phyloP scores from a whole-genome alignment of 2,113 vertebrate species.

The Gymnobelideus leadbeateri region DNA sequence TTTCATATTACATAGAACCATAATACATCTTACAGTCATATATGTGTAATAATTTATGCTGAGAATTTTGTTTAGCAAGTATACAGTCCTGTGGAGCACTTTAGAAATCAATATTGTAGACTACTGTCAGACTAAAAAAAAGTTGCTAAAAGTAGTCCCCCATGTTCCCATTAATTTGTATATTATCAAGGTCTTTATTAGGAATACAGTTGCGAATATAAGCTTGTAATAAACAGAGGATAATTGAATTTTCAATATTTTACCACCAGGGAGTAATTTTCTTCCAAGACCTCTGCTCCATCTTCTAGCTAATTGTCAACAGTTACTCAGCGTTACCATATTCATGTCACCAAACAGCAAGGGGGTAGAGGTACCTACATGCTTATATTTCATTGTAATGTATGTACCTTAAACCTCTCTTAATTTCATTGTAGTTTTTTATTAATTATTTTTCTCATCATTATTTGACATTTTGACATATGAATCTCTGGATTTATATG shows the following conservation, averaged over 20 bases:
- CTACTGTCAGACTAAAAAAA: slow-evolving; percentile 78
- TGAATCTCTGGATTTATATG: slow-evolving; percentile 5
- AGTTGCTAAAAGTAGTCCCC: slow-evolving; percentile 83
- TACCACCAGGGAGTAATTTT: slow-evolving; percentile 87
- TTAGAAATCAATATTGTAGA: slow-evolving; percentile 84
- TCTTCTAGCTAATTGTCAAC: slow-evolving; percentile 88
- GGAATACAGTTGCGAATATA: slow-evolving; percentile 86
- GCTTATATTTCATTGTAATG: slow-evolving; percentile 56
- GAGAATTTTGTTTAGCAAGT: slow-evolving; percentile 75
- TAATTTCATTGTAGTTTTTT: slow-evolving; percentile 59
- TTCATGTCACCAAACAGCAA: slow-evolving; percentile 82
- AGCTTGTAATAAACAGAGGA: slow-evolving; percentile 87
- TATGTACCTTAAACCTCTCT: slow-evolving; percentile 36
- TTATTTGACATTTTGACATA: slow-evolving; percentile 57
- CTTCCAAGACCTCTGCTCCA: slow-evolving; percentile 87
- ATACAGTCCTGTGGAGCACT: slow-evolving; percentile 74
- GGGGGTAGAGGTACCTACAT: slow-evolving; percentile 68
- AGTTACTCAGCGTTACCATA: slow-evolving; percentile 82
- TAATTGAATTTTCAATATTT: slow-evolving; percentile 92
- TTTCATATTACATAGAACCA: slow-evolving; percentile 72
- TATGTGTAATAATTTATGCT: slow-evolving; percentile 67
- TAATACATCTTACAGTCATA: slow-evolving; percentile 70
- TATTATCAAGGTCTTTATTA: slow-evolving; percentile 88
- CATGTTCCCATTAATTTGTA: slow-evolving; percentile 87
- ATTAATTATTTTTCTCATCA: slow-evolving; percentile 62